A percentile compares a stretch with the other conserved stretches of the same genome.
Evolutionary conservation across 2,113 vertebrate genomes (phyloP).

Genomic region (Marcusenius ussheri): DNA sequence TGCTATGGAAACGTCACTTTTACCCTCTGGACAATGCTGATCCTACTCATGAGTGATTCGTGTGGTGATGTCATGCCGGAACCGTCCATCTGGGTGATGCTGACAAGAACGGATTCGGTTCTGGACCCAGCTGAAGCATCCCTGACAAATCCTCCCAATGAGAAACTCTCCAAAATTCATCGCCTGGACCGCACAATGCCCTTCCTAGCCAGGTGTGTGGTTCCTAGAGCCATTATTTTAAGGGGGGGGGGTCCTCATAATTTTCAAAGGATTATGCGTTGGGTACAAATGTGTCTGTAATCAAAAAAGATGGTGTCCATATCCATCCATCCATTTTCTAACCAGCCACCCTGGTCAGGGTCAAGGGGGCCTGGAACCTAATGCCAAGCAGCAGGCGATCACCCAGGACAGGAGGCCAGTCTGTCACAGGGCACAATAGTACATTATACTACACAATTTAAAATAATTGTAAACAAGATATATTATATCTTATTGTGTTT

Average conservation of each 20-base stretch:
- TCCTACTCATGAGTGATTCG: slow-evolving; percentile 19
- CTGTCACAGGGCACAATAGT: not conserved
- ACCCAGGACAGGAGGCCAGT: not conserved
- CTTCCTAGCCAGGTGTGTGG: not conserved
- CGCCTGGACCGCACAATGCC: not conserved
- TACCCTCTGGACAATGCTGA: not conserved
- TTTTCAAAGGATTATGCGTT: not conserved
- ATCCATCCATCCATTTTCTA: not conserved
- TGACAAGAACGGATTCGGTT: not conserved
- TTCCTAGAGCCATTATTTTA: not conserved
- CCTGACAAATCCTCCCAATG: slow-evolving; percentile 1
- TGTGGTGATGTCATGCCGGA: slow-evolving; percentile 33
- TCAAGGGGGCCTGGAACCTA: not conserved
- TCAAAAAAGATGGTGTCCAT: not conserved
- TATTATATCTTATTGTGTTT: not conserved
- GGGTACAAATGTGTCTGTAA: not conserved
- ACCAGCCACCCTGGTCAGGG: not conserved
- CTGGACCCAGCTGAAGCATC: slow-evolving; percentile 19
- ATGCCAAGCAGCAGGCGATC: not conserved
- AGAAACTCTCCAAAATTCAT: not conserved
- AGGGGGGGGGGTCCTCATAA: not conserved
- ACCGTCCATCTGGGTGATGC: slow-evolving; percentile 14
- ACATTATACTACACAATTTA: not conserved
- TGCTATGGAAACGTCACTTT: not conserved
- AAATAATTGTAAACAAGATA: not conserved